Evolutionary conservation across 2,797 vertebrate genomes (phyloP), one percentile per base, ranked within the genome.

Genomic region (Uromys caudimaculatus): DNA sequence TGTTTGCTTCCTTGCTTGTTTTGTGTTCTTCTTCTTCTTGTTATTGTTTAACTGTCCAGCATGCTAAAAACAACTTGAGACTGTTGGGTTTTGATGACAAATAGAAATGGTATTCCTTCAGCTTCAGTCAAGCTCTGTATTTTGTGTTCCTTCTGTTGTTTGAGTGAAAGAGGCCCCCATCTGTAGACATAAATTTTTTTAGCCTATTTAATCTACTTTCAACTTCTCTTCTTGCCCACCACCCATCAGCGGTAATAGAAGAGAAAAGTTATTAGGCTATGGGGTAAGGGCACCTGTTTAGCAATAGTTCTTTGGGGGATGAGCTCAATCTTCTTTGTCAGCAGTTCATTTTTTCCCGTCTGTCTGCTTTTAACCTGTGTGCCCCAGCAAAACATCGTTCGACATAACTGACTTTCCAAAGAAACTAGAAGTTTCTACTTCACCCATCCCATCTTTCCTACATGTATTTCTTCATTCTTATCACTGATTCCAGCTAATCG

Each of bases 401-500:
- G 64, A 16, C 14, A 38, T 71, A 38, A 71, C n/a, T 71, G 69
- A 71, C n/a, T 71, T 71, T 71, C n/a, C 69, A 4, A 71, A 71
- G 69, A 38, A 38, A 11, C 69, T 71, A 38, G n/a, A 71, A 71
- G 16, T 38, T 71, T 71, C 19, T n/a, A 11, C 35, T n/a, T 71
- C 6, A 14, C 12, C 73, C 41, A 84, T 41, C 10, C 44, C 29
- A 86, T 35, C 27, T 95, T 93, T 71, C 27, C 10, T 86, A 14
- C 35, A 21, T 23, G 19, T 23, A n/a, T 71, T 88, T 95, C n/a
- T 88, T 38, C 41, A 56, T 94, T 73, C 27, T 62, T 95, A 62
- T 89, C 38, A 56, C 62, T 92, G 56, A 89, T 95, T 94, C 87
- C 50, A 88, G 69, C 19, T 62, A 87, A 86, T 93, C 91, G 76